Base-by-base conservation (phyloP, 2,113 vertebrate genomes). In the Pangasianodon gigas region DNA sequence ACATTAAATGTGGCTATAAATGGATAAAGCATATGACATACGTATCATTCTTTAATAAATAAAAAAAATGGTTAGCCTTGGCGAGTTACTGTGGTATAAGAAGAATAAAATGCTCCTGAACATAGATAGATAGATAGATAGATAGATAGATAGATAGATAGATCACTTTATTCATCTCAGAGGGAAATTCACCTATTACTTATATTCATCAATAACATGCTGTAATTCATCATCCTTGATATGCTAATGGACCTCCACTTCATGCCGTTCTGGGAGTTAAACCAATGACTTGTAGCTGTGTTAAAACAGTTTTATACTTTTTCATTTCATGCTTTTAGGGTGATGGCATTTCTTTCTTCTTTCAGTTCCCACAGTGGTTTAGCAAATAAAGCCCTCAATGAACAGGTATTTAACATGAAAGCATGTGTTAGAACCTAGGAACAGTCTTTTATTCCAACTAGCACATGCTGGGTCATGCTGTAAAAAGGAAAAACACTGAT, bases 321-420 rank as follows among this genome's bases (percentile, higher is more conserved):
- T 75, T 26, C 21, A 48, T 48, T 77, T n/a, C 75, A 46, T 32
- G 52, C 44, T 84, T 48, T 46, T 65, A 52, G 51, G 37, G 58
- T 81, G 84, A 86, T 37, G 37, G 32, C 52, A 60, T 37, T 60
- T n/a, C 29, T 84, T 37, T 84, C 29, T 56, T 71, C 44, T 60
- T 56, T 84, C 77, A 84, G 16, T 88, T 32, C 54, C 29, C 83
- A 82, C 88, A 11, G 14, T 51, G 52, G 32, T 26, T 62, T 51
- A 8, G 32, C 62, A 84, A 90, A 87, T 79, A 69, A 69, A 71
- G n/a, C 52, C n/a, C 69, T 81, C 62, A 77, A 24, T 85, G 58
- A 84, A 86, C 46, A 85, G 71, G 56, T 87, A 79, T 37, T 51
- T 37, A 86, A 82, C 46, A 56, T 56, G 85, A 87, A 74, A 56